These are phyloP conservation scores for Drosophila macrospina DNA, from an alignment of 2,888 invertebrate species.

Conservation along the genomic window DNA sequence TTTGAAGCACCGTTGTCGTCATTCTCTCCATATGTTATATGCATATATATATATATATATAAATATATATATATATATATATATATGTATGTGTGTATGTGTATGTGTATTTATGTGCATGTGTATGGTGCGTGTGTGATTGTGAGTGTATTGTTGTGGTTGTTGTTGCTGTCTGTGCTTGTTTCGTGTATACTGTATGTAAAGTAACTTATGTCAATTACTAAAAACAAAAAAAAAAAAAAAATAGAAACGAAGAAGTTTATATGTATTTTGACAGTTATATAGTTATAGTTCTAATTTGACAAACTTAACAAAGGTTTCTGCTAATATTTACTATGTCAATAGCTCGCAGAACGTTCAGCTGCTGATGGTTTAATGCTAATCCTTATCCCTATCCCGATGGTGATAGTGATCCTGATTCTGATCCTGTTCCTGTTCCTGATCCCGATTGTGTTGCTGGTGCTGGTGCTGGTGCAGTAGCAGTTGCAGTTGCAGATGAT, in stretches of 20 bases:
- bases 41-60: slow-evolving; percentile 10
- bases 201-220: slow-evolving; percentile 2
- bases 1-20: slow-evolving; percentile 51
- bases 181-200: slow-evolving; percentile 9
- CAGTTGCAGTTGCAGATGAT: not conserved
- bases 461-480: not conserved
- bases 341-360: not conserved
- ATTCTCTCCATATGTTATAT: slow-evolving; percentile 29
- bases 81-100: not conserved
- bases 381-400: slow-evolving; percentile 3
- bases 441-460: slow-evolving; percentile 4
- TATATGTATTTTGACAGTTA: slow-evolving; percentile 27
- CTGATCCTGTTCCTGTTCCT: not conserved
- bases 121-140: slow-evolving; percentile 13
- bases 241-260: slow-evolving; percentile 6
- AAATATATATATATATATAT: slow-evolving; percentile 1
- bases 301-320: slow-evolving; percentile 61
- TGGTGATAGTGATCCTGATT: not conserved
- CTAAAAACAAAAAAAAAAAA: too few species aligned
- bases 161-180: not conserved
- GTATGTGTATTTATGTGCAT: not conserved
- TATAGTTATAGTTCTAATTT: slow-evolving; percentile 16
- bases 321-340: slow-evolving; percentile 31
- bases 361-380: slow-evolving; percentile 1
- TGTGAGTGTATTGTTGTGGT: too few species aligned